Conservation (phyloP, 2,888 invertebrate genomes). For the Volucella zonaria region DNA sequence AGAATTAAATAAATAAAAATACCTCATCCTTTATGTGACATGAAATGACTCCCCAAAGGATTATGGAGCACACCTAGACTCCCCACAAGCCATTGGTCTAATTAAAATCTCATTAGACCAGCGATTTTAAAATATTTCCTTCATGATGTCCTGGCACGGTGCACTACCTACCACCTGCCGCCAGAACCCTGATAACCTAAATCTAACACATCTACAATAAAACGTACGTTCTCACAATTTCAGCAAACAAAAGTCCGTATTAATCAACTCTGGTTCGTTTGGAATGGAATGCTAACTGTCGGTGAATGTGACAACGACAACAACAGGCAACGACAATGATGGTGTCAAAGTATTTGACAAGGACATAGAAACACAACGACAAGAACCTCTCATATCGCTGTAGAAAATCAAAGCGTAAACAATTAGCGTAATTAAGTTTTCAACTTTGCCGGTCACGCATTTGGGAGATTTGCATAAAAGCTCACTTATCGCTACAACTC, state of each 20-base stretch:
- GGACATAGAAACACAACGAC: background rate
- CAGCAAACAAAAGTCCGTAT: conserved; percentile 47
- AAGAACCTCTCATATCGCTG: conserved; percentile 31
- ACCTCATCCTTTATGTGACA: conserved; percentile 1
- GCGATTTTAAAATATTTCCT: conserved; percentile 28
- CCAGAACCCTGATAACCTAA: background rate
- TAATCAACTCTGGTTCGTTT: conserved; percentile 41
- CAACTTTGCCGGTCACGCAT: conserved; percentile 65
- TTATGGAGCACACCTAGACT: background rate
- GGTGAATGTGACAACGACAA: background rate
- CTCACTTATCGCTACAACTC: conserved; percentile 25
- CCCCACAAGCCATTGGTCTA: background rate
- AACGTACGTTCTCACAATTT: conserved; percentile 42
- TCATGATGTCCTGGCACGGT: conserved; percentile 28
- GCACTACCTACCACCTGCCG: conserved; percentile 34
- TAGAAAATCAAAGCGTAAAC: conserved; percentile 62
- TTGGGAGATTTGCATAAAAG: conserved; percentile 62
- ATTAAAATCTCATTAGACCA: conserved; percentile 58
- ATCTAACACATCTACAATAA: background rate
- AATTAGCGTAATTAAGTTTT: conserved; percentile 67
- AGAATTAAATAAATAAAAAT: conserved; percentile 19
- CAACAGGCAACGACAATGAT: no score
- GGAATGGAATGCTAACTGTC: background rate
- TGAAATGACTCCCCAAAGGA: conserved; percentile 3
- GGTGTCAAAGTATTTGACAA: background rate